These are phyloP conservation scores for Propsilocerus akamusi DNA, from an alignment of 1,140 invertebrate species.

Conservation along the genomic window DNA sequence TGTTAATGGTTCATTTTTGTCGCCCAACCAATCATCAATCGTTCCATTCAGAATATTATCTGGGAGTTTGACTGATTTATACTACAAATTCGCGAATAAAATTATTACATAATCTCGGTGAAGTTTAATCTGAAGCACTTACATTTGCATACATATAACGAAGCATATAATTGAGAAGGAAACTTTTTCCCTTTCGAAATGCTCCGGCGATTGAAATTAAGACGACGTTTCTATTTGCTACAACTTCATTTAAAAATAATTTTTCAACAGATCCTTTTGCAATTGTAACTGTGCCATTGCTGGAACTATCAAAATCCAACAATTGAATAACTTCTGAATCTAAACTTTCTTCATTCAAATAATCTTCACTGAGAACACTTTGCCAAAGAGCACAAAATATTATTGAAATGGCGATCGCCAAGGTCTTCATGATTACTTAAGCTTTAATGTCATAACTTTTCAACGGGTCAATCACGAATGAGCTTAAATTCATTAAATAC, in stretches of 20 bases:
- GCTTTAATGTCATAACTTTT: no score
- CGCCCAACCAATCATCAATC: background rate
- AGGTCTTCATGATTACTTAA: background rate
- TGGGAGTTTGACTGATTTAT: background rate
- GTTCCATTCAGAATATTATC: background rate
- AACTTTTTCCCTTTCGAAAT: constrained; percentile 5
- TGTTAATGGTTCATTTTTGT: background rate
- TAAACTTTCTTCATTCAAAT: background rate
- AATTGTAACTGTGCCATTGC: background rate
- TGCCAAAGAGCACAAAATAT: background rate
- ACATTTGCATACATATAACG: constrained; percentile 4
- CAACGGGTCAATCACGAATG: no score
- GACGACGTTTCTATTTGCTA: background rate
- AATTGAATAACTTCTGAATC: background rate
- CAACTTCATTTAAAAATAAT: background rate
- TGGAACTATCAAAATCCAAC: background rate
- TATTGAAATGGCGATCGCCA: background rate
- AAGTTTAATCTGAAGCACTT: background rate
- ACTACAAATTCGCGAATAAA: background rate
- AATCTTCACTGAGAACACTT: background rate
- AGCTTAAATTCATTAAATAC: no score
- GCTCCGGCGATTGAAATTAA: constrained; percentile 5
- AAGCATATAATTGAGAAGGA: constrained; percentile 5
- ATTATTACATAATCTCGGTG: background rate
- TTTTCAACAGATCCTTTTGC: background rate